Percentiles rank a stretch among this genome's conserved stretches.
Conservation (phyloP, 1,140 invertebrate genomes). For the Eueides isabella region DNA sequence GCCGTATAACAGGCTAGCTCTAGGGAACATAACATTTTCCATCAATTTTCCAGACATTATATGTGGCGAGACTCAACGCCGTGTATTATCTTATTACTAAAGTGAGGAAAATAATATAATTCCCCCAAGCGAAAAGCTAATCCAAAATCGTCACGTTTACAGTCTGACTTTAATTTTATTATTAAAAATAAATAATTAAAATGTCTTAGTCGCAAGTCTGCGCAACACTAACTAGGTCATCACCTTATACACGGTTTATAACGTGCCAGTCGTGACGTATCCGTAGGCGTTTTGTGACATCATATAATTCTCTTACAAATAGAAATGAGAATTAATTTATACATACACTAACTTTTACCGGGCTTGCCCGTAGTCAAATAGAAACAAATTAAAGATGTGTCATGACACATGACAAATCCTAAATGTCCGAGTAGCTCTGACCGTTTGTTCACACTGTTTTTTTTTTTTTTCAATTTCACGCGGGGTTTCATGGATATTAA, state of each 20-base stretch:
- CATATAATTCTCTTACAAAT: background rate
- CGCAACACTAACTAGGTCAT: background rate
- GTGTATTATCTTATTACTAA: no score
- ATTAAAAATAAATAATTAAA: background rate
- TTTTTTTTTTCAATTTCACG: no score
- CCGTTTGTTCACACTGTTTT: no score
- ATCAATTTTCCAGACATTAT: no score
- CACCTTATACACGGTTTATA: background rate
- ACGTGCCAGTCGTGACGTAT: background rate
- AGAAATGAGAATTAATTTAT: background rate
- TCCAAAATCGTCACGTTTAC: background rate
- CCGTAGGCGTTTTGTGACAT: constrained; percentile 1
- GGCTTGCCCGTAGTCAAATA: background rate
- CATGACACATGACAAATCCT: no score
- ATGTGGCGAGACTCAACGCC: no score
- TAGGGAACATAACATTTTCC: no score
- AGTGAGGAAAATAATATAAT: no score
- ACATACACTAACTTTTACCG: background rate
- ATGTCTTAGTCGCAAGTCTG: background rate
- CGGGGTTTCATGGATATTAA: no score
- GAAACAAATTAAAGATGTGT: background rate
- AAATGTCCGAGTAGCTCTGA: no score
- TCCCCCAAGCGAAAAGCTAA: no score
- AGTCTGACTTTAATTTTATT: background rate
- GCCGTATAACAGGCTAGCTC: no score